phyloP scores from a whole-genome alignment of 2,797 vertebrate species.

The Coregonus sp. region DNA sequence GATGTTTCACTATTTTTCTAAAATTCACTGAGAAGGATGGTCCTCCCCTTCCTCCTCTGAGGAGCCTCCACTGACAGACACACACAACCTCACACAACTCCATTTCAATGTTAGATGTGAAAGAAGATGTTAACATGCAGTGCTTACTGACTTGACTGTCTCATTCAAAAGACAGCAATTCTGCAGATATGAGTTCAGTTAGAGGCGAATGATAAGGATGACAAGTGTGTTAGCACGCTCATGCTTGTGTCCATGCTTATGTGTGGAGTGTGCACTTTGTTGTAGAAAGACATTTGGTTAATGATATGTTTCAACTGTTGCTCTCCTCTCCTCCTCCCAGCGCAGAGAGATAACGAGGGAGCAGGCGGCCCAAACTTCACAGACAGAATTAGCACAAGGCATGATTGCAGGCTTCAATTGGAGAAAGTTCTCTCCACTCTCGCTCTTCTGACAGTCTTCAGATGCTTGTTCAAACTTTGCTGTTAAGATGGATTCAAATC shows the following conservation, averaged over 20 bases:
- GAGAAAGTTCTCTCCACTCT: constrained; percentile 35
- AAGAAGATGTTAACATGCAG: constrained; percentile 52
- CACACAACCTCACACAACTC: constrained; percentile 21
- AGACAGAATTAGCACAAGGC: constrained; percentile 53
- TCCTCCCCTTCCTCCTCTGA: too few species aligned
- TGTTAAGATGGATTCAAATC: constrained; percentile 52
- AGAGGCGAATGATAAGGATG: constrained; percentile 47
- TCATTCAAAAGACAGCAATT: constrained; percentile 51
- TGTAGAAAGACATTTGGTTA: constrained; percentile 45
- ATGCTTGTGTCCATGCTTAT: neutral
- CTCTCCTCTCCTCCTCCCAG: constrained; percentile 48
- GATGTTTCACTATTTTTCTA: too few species aligned
- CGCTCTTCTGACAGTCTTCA: constrained; percentile 16
- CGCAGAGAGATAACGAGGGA: constrained; percentile 64
- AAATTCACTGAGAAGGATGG: too few species aligned
- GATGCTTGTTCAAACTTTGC: constrained; percentile 54
- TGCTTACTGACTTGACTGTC: too few species aligned
- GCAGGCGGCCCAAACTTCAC: constrained; percentile 64
- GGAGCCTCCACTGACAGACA: neutral
- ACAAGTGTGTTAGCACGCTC: constrained; percentile 1
- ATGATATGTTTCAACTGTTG: constrained; percentile 35
- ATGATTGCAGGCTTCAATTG: constrained; percentile 37
- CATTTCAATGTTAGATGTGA: constrained; percentile 57
- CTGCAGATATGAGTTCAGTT: constrained; percentile 34
- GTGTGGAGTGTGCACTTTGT: constrained; percentile 64